Conservation (phyloP, 1,140 invertebrate genomes). For the Drosophila oshimai region DNA sequence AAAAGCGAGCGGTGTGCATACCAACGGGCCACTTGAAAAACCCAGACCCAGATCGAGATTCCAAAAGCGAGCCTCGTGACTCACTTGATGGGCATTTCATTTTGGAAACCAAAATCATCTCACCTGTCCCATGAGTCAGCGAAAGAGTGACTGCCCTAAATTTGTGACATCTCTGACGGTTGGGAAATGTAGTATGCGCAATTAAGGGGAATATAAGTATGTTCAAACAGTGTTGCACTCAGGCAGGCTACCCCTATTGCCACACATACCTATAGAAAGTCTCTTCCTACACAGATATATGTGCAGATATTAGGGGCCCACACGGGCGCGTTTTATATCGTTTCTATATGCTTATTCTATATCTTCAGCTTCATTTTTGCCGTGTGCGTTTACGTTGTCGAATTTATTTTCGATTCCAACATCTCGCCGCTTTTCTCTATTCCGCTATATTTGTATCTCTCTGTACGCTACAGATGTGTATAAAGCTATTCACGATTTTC, state of each 20-base stretch:
- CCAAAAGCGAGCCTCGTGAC: constrained; percentile 15
- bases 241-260: constrained; percentile 2
- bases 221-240: constrained; percentile 6
- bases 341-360: constrained; percentile 44
- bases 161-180: constrained; percentile 40
- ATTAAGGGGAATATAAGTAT: constrained; percentile 15
- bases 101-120: constrained; percentile 39
- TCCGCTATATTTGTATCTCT: constrained; percentile 33
- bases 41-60: constrained; percentile 28
- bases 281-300: constrained; percentile 12
- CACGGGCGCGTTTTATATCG: constrained; percentile 62
- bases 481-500: constrained; percentile 71
- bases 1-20: constrained; percentile 35
- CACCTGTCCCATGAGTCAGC: constrained; percentile 57
- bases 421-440: constrained; percentile 18
- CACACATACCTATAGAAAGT: constrained; percentile 25
- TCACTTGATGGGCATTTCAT: constrained; percentile 22
- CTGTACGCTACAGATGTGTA: constrained; percentile 45
- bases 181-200: constrained; percentile 26
- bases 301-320: constrained; percentile 41
- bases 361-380: constrained; percentile 62
- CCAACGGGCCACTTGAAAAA: no score
- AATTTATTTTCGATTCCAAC: constrained; percentile 71
- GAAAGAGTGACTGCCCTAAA: constrained; percentile 52
- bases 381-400: constrained; percentile 68